These are phyloP conservation scores for Ptyas mucosa DNA, from an alignment of 2,113 vertebrate species.

Conservation along the genomic window DNA sequence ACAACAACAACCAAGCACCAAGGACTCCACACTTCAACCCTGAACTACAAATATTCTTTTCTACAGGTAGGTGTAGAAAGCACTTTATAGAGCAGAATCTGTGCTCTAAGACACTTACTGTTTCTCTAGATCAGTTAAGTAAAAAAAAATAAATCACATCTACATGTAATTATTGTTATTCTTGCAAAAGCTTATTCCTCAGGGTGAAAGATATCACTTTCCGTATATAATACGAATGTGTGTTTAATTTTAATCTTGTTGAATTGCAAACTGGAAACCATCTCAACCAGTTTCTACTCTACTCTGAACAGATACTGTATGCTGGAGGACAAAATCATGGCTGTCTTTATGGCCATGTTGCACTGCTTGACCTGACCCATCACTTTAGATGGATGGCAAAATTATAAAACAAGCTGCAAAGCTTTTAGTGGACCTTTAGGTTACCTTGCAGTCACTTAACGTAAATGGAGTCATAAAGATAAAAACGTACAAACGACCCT, in stretches of 20 bases:
- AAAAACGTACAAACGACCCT: slow-evolving; percentile 35
- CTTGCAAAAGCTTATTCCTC: neutral
- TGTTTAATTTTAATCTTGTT: neutral
- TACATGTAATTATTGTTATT: neutral
- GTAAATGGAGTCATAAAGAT: slow-evolving; percentile 62
- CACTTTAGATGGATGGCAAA: slow-evolving; percentile 59
- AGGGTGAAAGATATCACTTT: neutral
- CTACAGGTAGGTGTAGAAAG: neutral
- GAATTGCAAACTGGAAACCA: slow-evolving; percentile 23
- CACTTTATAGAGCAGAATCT: neutral
- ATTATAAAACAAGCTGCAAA: slow-evolving; percentile 61
- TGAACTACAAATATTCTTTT: neutral
- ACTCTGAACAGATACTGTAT: slow-evolving; percentile 24
- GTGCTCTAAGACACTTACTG: neutral
- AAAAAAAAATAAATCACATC: neutral
- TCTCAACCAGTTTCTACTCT: neutral
- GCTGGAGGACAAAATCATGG: slow-evolving; percentile 17
- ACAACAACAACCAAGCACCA: neutral
- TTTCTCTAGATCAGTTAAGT: neutral
- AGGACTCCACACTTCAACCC: neutral
- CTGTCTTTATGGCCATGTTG: slow-evolving; percentile 12
- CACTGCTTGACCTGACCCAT: slow-evolving; percentile 43
- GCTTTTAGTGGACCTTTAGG: slow-evolving; percentile 57
- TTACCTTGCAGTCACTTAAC: slow-evolving; percentile 49
- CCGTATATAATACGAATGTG: neutral